Base-by-base conservation (phyloP, 2,888 invertebrate genomes). In the Apodemia zela region DNA sequence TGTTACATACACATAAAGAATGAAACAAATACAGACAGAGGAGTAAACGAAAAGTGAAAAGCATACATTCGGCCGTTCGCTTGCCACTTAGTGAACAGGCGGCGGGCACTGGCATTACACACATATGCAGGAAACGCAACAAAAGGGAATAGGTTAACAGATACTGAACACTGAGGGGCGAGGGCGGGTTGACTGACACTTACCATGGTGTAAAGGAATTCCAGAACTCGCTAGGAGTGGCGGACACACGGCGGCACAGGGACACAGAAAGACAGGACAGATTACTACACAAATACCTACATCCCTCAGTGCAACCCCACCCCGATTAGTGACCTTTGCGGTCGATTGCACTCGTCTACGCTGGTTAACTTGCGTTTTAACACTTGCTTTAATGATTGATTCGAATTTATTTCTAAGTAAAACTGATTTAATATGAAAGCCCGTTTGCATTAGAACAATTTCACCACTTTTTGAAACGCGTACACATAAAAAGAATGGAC, bases 201-300 rank as follows among this genome's bases (percentile, higher is more conserved):
- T 97, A 98, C 97, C 97, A 96, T 95, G 97, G 97, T 95, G 96
- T 96, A 96, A 97, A 97, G 95, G 97, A 97, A 95, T 96, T 97
- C 97, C 97, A 97, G 97, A 97, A 98, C 96, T 97, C 97, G 96
- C 97, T 97, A 97, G 95, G 93, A 93, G 93, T 93, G 93, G 94
- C 93, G 94, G 92, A 94, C 94, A 94, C 91, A 92, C 92, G 92
- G 92, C 92, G 92, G 92, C 92, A 93, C 94, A 94, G 94, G 94
- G 94, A 94, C 94, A 94, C 94, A 94, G 92, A 93, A 92, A 92
- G 92, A 93, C 93, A 92, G 92, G 93, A 92, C 92, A 92, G 92
- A 92, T 93, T 93, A 93, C 93, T 92, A 93, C 91, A 92, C 92
- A 92, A 84, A 92, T 91, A 93, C 91, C 91, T 92, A 92, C 92